Conservation (phyloP, 2,113 vertebrate genomes). For the Paraplagusia blochii region DNA sequence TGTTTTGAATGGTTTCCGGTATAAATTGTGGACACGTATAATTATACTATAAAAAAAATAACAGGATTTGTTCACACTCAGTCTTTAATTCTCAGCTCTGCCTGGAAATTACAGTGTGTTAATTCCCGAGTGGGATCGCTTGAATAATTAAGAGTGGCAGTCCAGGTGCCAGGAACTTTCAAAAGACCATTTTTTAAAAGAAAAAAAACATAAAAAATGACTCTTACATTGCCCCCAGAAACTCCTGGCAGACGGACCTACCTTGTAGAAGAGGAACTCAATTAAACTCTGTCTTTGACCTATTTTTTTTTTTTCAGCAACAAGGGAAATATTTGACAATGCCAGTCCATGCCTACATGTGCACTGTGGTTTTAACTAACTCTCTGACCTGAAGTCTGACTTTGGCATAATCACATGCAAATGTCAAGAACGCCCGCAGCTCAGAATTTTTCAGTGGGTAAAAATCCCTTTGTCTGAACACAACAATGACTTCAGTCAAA, state of each 20-base stretch:
- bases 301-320: conserved; percentile 58
- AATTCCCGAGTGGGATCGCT: background rate
- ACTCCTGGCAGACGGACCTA: conserved; percentile 22
- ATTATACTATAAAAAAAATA: too few relatives aligned
- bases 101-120: background rate
- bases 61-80: background rate
- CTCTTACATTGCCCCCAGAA: conserved; percentile 9
- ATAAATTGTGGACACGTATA: background rate
- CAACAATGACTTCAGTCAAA: conserved; percentile 8
- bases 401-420: conserved; percentile 29
- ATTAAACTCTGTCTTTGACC: conserved; percentile 59
- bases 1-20: background rate
- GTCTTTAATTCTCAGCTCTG: background rate
- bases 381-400: conserved; percentile 40
- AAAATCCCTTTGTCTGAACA: conserved; percentile 6
- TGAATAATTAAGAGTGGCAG: conserved; percentile 17
- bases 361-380: conserved; percentile 54
- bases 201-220: background rate
- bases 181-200: background rate
- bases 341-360: conserved; percentile 48
- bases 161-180: conserved; percentile 7
- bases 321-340: conserved; percentile 58
- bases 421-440: conserved; percentile 18
- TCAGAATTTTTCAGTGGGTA: conserved; percentile 6
- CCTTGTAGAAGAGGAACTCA: conserved; percentile 45